Percentiles rank a stretch among this genome's conserved stretches.
These are phyloP conservation scores for Narcine bancroftii DNA, from an alignment of 2,113 vertebrate species.

Conservation along the genomic window DNA sequence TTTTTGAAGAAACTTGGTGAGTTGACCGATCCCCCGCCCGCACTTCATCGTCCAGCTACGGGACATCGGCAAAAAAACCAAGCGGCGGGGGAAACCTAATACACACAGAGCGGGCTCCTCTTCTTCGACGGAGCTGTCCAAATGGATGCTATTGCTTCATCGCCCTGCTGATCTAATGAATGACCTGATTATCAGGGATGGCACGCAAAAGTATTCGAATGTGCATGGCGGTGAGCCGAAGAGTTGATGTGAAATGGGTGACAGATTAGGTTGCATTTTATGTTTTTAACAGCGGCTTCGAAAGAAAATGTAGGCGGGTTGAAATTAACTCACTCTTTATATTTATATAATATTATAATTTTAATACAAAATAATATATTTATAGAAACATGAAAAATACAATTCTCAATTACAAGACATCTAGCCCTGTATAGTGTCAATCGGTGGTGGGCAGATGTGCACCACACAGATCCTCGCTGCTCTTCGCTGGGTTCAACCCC, in stretches of 20 bases:
- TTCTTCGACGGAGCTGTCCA: neutral
- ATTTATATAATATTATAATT: slow-evolving; percentile 75
- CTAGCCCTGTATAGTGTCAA: slow-evolving; percentile 77
- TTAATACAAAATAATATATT: slow-evolving; percentile 80
- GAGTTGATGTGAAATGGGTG: too few relatives aligned
- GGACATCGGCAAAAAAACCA: neutral
- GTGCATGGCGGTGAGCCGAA: too few relatives aligned
- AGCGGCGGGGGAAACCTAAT: too few relatives aligned
- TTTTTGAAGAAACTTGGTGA: too few relatives aligned
- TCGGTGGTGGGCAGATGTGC: slow-evolving; percentile 58
- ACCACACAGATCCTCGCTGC: slow-evolving; percentile 56
- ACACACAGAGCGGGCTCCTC: too few relatives aligned
- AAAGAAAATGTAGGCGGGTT: slow-evolving; percentile 52
- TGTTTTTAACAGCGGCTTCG: slow-evolving; percentile 15
- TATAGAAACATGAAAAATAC: slow-evolving; percentile 66
- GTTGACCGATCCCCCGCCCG: too few relatives aligned
- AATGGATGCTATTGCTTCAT: neutral
- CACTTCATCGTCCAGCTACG: slow-evolving; percentile 39
- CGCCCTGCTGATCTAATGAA: neutral
- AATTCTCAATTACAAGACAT: slow-evolving; percentile 73
- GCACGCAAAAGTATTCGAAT: neutral
- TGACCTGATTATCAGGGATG: neutral
- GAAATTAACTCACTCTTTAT: slow-evolving; percentile 56
- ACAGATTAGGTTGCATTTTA: neutral
- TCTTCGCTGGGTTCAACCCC: neutral